A percentile compares a stretch with the other conserved stretches of the same genome.
Evolutionary conservation across 2,888 invertebrate genomes (phyloP).

Genomic region (Sphaeridia pumilis): DNA sequence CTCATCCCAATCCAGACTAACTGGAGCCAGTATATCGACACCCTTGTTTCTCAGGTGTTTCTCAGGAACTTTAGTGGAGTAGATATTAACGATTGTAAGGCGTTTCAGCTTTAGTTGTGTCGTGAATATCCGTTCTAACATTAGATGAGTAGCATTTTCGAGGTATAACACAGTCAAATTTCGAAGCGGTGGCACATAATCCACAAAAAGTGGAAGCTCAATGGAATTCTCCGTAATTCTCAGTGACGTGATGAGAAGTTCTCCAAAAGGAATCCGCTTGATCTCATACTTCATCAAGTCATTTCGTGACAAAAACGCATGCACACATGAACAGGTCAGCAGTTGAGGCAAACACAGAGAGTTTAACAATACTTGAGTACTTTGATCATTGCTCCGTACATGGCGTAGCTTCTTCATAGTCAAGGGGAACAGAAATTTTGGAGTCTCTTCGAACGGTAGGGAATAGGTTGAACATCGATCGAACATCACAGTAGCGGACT

Average conservation of each 20-base stretch:
- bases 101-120: neutral
- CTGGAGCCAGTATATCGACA: neutral
- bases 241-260: neutral
- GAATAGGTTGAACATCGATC: neutral
- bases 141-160: slow-evolving; percentile 1
- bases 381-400: neutral
- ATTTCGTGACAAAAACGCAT: neutral
- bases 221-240: neutral
- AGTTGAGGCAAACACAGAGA: neutral
- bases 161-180: neutral
- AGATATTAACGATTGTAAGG: neutral
- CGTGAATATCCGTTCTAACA: slow-evolving; percentile 3
- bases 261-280: neutral
- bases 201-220: neutral
- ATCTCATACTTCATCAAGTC: neutral
- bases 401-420: neutral
- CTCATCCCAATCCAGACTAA: slow-evolving; percentile 10
- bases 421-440: neutral
- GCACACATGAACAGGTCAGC: neutral
- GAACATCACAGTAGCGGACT: neutral
- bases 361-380: neutral
- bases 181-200: neutral
- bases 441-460: neutral
- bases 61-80: neutral
- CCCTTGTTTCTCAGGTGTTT: slow-evolving; percentile 1